Evolutionary conservation across 2,113 vertebrate genomes (phyloP), one percentile per base, ranked within the genome.

Genomic region (Chroicocephalus ridibundus): DNA sequence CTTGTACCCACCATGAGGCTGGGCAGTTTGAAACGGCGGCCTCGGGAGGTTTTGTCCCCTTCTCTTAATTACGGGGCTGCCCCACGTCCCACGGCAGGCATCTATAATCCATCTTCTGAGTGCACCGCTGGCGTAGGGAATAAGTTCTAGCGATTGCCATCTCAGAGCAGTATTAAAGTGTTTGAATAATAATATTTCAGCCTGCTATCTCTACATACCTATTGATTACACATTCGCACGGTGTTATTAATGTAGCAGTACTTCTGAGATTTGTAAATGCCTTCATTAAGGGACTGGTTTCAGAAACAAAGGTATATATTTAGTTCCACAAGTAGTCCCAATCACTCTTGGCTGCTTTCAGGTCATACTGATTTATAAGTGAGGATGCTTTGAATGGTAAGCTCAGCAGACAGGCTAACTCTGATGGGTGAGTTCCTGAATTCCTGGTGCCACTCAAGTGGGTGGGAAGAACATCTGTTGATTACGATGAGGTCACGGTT

Each of bases 141-240:
- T 86, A 91, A 84, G 51, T 76, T 71, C 31, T 71, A 70, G 74
- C 32, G 31, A 69, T 57, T 83, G 40, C 64, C 76, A 49, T 86
- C 82, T 94, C 79, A 42, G 64, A 93, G 68, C 60, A 86, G n/a
- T 75, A 70, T 75, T 75, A 47, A 90, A 83, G 55, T 60, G 69
- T 79, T 92, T 65, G 77, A 86, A 91, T 86, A 90, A 80, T 82
- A 84, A 61, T 61, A 91, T 82, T 89, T 90, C 86, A 95, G 60
- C 57, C 49, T 79, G 20, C 52, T 92, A 15, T 66, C 76, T 93
- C 57, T 75, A 18, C 55, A 31, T 81, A 64, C 34, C 72, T 92
- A 72, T 65, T 70, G 83, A 86, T 91, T 86, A 65, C 70, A 70
- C 38, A 10, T 84, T 74, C 0, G 0, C 44, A 68, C 24, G 21